Evolutionary conservation across 2,888 invertebrate species (phyloP).

Genomic region (Pandemis corylana): DNA sequence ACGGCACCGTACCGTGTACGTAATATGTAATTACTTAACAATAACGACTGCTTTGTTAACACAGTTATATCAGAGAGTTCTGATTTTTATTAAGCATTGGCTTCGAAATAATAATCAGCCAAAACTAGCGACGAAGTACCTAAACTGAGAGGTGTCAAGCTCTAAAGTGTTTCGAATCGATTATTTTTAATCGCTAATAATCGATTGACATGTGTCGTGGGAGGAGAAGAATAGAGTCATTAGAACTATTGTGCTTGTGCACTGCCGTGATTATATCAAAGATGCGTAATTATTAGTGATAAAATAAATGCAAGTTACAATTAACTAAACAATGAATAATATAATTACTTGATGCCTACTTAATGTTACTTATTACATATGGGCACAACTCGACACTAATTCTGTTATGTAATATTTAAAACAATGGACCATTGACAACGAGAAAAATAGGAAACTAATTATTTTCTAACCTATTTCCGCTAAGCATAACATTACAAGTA

Average conservation of each 20-base stretch:
- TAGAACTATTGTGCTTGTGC: background rate
- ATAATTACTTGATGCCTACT: background rate
- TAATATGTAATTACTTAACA: conserved; percentile 28
- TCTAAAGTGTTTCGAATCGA: background rate
- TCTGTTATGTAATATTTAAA: conserved; percentile 13
- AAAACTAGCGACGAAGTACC: background rate
- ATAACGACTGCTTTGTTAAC: conserved; percentile 28
- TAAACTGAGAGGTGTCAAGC: too few relatives aligned
- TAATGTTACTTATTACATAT: conserved; percentile 1
- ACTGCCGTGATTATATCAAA: conserved; percentile 2
- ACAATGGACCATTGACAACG: conserved; percentile 14
- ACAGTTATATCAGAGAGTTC: background rate
- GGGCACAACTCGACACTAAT: background rate
- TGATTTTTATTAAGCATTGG: background rate
- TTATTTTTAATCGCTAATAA: conserved; percentile 6
- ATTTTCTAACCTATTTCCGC: background rate
- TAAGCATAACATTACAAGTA: too few relatives aligned
- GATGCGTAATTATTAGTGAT: conserved; percentile 14
- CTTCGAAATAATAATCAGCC: background rate
- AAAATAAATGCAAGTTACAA: conserved; percentile 13
- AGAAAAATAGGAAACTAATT: too few relatives aligned
- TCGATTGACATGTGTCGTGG: conserved; percentile 8
- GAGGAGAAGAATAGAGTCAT: conserved; percentile 24
- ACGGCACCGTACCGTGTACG: conserved; percentile 22
- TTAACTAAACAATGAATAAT: conserved; percentile 26